Conservation (phyloP, 2,113 vertebrate species). For the Miniopterus natalensis region DNA sequence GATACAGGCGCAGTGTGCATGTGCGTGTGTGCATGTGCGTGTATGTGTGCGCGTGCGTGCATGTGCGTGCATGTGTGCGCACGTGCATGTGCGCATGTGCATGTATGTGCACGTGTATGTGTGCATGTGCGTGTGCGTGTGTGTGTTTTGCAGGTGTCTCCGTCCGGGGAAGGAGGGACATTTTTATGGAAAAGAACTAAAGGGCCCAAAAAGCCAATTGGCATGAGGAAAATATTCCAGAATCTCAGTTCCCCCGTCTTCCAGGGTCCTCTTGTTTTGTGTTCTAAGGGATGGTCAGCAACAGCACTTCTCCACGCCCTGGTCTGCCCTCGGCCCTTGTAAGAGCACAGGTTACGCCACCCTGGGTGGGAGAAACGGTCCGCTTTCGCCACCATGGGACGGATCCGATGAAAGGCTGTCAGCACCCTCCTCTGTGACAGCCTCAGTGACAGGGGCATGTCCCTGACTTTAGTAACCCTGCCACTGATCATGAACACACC, state of each 20-base stretch:
- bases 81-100: too few relatives aligned
- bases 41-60: too few relatives aligned
- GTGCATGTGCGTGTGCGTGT: too few relatives aligned
- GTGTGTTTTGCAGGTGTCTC: neutral
- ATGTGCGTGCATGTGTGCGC: too few relatives aligned
- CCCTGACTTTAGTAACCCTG: neutral
- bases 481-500: neutral
- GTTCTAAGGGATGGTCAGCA: neutral
- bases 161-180: neutral
- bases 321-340: too few relatives aligned
- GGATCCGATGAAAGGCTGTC: neutral
- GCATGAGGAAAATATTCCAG: neutral
- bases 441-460: neutral
- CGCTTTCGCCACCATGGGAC: neutral
- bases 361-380: neutral
- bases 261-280: neutral
- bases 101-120: too few relatives aligned
- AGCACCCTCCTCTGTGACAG: neutral
- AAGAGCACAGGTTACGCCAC: neutral
- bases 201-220: neutral
- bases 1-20: accelerated
- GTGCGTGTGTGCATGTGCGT: accelerated
- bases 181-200: neutral
- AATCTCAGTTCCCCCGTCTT: neutral
- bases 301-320: neutral